Evolutionary conservation across 1,140 invertebrate genomes (phyloP).

Genomic region (Lordiphosa collinella): DNA sequence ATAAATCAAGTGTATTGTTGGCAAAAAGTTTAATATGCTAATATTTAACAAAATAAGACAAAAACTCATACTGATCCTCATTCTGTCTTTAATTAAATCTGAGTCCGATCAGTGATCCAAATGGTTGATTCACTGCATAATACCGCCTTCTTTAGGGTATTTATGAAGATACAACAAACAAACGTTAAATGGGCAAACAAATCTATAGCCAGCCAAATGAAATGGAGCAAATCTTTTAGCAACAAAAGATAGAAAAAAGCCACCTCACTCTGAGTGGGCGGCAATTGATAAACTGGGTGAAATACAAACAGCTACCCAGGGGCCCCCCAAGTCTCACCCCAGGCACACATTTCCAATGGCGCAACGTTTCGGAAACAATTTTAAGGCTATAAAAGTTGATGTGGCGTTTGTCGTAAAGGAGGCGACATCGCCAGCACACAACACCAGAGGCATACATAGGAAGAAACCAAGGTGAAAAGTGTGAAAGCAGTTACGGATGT

Average conservation of each 20-base stretch:
- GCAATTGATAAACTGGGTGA: conserved; percentile 57
- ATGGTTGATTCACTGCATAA: no score
- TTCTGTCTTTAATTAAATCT: no score
- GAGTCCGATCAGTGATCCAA: no score
- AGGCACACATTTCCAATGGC: conserved; percentile 36
- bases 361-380: conserved; percentile 75
- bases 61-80: no score
- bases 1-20: no score
- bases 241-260: no score
- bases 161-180: conserved; percentile 10
- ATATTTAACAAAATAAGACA: no score
- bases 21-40: no score
- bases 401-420: conserved; percentile 49
- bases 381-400: conserved; percentile 76
- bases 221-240: conserved; percentile 10
- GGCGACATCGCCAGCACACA: conserved; percentile 32
- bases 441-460: conserved; percentile 1
- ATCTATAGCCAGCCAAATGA: conserved; percentile 27
- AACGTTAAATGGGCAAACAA: conserved; percentile 37
- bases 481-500: conserved; percentile 9
- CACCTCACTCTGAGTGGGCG: conserved; percentile 15
- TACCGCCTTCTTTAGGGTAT: no score
- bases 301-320: conserved; percentile 21
- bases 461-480: conserved; percentile 30
- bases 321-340: conserved; percentile 3